A percentile compares a stretch with the other conserved stretches of the same genome.
These are phyloP conservation scores for Belgica antarctica DNA, from an alignment of 2,888 invertebrate species.

Conservation along the genomic window DNA sequence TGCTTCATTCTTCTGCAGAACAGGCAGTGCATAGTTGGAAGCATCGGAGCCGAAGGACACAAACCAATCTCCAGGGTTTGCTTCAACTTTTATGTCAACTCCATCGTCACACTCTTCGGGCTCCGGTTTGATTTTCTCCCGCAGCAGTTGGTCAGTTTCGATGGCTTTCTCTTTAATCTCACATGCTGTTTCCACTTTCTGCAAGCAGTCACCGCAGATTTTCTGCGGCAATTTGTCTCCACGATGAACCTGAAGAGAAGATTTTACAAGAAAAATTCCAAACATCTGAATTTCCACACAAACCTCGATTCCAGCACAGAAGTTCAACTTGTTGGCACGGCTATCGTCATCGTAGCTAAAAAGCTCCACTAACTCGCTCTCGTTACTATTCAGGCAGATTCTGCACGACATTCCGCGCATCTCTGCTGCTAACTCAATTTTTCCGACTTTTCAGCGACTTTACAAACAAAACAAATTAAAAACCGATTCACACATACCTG, in stretches of 20 bases:
- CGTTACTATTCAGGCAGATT: background rate
- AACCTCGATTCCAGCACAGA: background rate
- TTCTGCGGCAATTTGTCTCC: background rate
- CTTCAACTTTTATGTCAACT: background rate
- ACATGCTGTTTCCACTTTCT: background rate
- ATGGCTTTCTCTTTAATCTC: conserved; percentile 9
- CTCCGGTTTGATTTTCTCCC: background rate
- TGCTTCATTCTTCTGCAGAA: too few species aligned
- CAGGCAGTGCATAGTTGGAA: too few species aligned
- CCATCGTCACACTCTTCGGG: background rate
- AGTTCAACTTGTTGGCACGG: background rate
- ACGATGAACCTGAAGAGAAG: background rate
- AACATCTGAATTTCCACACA: background rate
- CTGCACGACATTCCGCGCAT: too few species aligned
- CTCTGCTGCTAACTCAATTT: too few species aligned
- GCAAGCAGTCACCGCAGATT: background rate
- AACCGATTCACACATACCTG: too few species aligned
- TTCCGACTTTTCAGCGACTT: too few species aligned
- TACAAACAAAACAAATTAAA: too few species aligned
- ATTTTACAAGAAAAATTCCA: background rate
- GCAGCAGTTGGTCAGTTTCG: background rate
- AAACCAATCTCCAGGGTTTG: too few species aligned
- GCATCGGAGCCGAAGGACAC: too few species aligned
- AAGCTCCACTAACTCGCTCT: background rate
- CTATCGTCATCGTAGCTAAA: background rate